Base-by-base conservation (phyloP, 2,888 invertebrate genomes). In the Agriopis marginaria region DNA sequence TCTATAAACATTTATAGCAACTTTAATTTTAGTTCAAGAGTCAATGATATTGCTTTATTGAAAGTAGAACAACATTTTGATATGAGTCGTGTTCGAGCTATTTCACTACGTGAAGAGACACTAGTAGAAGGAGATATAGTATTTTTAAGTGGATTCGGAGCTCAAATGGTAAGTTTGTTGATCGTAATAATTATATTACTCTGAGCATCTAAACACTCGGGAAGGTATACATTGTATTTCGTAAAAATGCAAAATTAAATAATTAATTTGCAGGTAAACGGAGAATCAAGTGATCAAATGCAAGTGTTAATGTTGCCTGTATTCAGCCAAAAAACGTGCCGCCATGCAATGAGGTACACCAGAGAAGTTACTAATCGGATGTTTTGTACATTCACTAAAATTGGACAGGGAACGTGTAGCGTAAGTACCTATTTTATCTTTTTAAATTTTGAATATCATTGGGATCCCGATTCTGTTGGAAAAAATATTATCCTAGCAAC, bases 341-440 rank as follows among this genome's bases (percentile, higher is more conserved):
- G 74, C 66, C 93, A 77, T 77, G 93, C 93, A 3, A 91, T 94
- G 92, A 83, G 93, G 12, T 86, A 93, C 70, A 82, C 86, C 0
- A 86, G 83, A 74, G 75, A 87, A 40, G 89, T 94, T 1, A 80
- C 83, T 1, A 80, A 84, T 12, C 79, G 76, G 1, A 94, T 93
- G 93, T 92, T 94, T 77, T 94, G 93, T 68, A 94, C 94, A 32
- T 94, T 93, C 70, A 86, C 89, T 1, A 78, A 73, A 72, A 79
- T 89, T 42, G 93, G 93, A 0, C 84, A 93, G 83, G 93, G 93
- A 65, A 89, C 92, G 39, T 94, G 93, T 70, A 89, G 89, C 68
- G 93, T 93, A 81, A 90, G 93, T 89, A n/a, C n/a, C n/a, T n/a
- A 23, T 23, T 23, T 23, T 23, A 23, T 66, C 32, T 12, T 32